Base-by-base conservation (phyloP, 2,888 invertebrate genomes). In the Thecophora atra region DNA sequence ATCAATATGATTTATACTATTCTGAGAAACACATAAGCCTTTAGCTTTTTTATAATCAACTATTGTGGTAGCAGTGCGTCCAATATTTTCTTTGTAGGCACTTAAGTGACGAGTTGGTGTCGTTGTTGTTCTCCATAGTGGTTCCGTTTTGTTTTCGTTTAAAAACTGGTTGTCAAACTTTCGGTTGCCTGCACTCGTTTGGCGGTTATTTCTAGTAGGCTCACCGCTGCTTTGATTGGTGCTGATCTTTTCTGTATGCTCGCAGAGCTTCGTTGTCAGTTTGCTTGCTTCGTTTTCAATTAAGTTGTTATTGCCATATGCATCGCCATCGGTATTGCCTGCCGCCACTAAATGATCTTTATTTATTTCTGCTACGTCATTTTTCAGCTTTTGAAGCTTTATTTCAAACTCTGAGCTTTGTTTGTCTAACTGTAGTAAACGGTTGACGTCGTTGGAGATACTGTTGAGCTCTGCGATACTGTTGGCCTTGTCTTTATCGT, bases 381-480 rank as follows among this genome's bases (percentile, higher is more conserved):
- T 80, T 44, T 82, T 81, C 71, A 85, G 75, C 51, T 83, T 82
- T 72, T 84, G 84, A 72, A 85, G 76, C 70, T 84, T 84, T 0
- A 83, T 71, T 73, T 83, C 83, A 71, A 83, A 70, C 72, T 83
- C 82, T 0, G 83, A 84, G 62, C 82, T 83, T 68, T 83, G 82
- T 75, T 84, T 84, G 72, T 79, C 79, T 65, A 82, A 73, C 70
- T 78, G 79, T 73, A 85, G 75, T 76, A 85, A 66, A 13, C 83
- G 83, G 79, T 85, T 84, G 60, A 85, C 83, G 77, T 84, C 85
- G 75, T 83, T 84, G 13, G 85, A 81, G 73, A 85, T 85, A 77
- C 84, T 83, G 60, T 84, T 79, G 70, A 85, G 73, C 77, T 85
- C 82, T 71, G 83, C 81, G 70, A 84, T 83, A 75, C 82, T 81